Evolutionary conservation across 2,888 invertebrate genomes (phyloP).

Genomic region (Macrostomum cliftonense): DNA sequence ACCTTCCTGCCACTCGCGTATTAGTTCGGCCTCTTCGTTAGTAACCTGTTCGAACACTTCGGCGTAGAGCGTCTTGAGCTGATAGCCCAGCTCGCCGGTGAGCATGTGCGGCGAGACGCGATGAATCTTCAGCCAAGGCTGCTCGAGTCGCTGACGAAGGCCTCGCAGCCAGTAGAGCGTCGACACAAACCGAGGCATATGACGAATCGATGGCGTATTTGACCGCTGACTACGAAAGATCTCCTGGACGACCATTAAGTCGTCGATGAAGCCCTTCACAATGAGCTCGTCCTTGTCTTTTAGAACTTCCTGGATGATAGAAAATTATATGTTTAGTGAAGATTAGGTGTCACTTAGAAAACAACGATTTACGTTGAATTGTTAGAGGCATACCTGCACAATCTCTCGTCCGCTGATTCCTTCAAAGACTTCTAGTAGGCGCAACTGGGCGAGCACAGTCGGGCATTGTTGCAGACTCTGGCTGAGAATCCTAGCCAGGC

Average conservation of each 20-base stretch:
- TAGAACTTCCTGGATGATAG: conserved; percentile 18
- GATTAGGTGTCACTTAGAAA: too few relatives aligned
- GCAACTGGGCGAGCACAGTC: conserved; percentile 30
- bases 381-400: conserved; percentile 35
- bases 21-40: conserved; percentile 20
- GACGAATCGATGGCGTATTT: conserved; percentile 24
- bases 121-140: conserved; percentile 19
- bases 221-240: conserved; percentile 23
- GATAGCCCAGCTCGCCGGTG: conserved; percentile 31
- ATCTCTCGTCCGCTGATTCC: conserved; percentile 34
- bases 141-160: conserved; percentile 23
- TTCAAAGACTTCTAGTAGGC: conserved; percentile 35
- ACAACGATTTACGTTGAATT: too few relatives aligned
- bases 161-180: conserved; percentile 31
- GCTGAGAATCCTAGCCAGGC: conserved; percentile 27
- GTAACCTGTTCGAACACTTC: conserved; percentile 25
- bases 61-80: conserved; percentile 27
- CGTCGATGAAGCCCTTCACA: conserved; percentile 24
- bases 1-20: conserved; percentile 24
- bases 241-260: conserved; percentile 22
- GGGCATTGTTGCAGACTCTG: conserved; percentile 33
- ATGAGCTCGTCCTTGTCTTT: conserved; percentile 26
- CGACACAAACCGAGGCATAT: conserved; percentile 33
- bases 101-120: conserved; percentile 29
- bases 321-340: too few relatives aligned